A percentile compares a stretch with the other conserved stretches of the same genome.
Conservation (phyloP, 2,113 vertebrate genomes). For the Brevimyrus niger region DNA sequence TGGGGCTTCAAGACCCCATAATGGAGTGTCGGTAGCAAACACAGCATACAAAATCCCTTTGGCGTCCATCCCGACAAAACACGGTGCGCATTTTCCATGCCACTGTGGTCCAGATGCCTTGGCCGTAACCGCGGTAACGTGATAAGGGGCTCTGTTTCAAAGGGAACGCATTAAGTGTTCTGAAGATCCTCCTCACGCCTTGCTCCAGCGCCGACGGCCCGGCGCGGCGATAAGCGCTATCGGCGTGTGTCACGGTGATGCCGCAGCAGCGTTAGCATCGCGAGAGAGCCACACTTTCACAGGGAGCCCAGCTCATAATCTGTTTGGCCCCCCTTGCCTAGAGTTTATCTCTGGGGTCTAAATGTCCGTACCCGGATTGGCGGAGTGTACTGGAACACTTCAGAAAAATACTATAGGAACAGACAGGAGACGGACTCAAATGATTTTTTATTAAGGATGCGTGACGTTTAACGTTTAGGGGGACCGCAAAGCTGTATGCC, state of each 20-base stretch:
- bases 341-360: background rate
- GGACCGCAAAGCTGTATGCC: background rate
- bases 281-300: background rate
- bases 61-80: background rate
- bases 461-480: background rate
- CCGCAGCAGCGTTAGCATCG: background rate
- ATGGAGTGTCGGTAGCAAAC: background rate
- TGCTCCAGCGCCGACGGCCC: background rate
- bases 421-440: background rate
- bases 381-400: background rate
- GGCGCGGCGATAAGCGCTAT: background rate
- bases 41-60: background rate
- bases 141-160: background rate
- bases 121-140: background rate
- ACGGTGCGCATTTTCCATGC: background rate
- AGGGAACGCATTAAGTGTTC: background rate
- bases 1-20: background rate
- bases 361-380: background rate
- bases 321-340: background rate
- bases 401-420: background rate
- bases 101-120: background rate
- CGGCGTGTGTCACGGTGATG: background rate
- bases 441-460: background rate
- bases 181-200: background rate
- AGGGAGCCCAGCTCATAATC: background rate